phyloP scores from a whole-genome alignment of 2,888 invertebrate genomes.

The Napeogenes sylphis region DNA sequence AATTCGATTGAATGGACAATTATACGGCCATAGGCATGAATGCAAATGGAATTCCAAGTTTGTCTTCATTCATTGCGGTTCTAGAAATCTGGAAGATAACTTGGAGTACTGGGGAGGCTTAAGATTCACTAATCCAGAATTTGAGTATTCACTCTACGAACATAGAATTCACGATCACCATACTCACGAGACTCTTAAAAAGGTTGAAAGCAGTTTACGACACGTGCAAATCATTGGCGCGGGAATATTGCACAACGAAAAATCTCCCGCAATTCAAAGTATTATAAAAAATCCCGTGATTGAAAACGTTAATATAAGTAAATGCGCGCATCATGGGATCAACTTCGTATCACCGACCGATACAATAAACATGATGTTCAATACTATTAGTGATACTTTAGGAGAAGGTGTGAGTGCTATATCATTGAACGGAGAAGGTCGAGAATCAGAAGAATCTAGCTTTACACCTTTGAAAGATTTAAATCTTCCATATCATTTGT shows the following conservation, averaged over 20 bases:
- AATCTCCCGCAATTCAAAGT: slow-evolving; percentile 93
- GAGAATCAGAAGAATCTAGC: slow-evolving; percentile 91
- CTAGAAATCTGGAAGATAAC: slow-evolving; percentile 79
- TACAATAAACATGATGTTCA: slow-evolving; percentile 85
- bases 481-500: slow-evolving; percentile 92
- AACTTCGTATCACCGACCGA: slow-evolving; percentile 93
- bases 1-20: slow-evolving; percentile 92
- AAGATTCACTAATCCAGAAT: slow-evolving; percentile 92
- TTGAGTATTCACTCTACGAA: slow-evolving; percentile 90
- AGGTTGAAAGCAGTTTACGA: slow-evolving; percentile 86
- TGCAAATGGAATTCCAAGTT: slow-evolving; percentile 94
- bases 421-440: slow-evolving; percentile 94
- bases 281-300: slow-evolving; percentile 91
- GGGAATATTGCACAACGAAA: slow-evolving; percentile 96
- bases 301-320: slow-evolving; percentile 87
- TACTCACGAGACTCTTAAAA: slow-evolving; percentile 83
- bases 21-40: slow-evolving; percentile 89
- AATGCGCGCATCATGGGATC: slow-evolving; percentile 93
- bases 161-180: slow-evolving; percentile 88
- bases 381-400: slow-evolving; percentile 86
- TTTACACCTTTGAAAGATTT: slow-evolving; percentile 90
- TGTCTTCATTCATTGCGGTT: slow-evolving; percentile 95
- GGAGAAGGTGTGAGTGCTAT: slow-evolving; percentile 95
- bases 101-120: slow-evolving; percentile 97
- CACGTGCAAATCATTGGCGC: slow-evolving; percentile 92